Base-by-base conservation (phyloP, 2,113 vertebrate species). In the Perca fluviatilis region DNA sequence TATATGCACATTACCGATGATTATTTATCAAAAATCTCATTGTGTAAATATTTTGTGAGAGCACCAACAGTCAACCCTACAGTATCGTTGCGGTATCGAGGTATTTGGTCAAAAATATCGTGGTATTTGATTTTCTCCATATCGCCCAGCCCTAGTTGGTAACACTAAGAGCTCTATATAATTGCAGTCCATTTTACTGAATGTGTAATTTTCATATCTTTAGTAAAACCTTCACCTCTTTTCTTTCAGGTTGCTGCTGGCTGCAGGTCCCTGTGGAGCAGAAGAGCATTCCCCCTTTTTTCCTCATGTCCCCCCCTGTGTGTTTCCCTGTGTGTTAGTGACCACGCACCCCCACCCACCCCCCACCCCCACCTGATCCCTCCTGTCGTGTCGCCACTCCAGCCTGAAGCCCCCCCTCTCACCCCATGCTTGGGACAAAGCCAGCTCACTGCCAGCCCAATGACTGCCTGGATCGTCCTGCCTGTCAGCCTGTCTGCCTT, bases 381-480 rank as follows among this genome's bases (percentile, higher is more conserved):
- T 77, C 70, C 76, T 30, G 82, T 90, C 21, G 83, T 87, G 87
- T 89, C 57, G 50, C 90, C 83, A 56, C 86, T 84, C 85, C 83
- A 56, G 78, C 74, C 89, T 73, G 50, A 86, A 91, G 87, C 92
- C 54, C 73, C 73, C 93, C 89, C 82, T 89, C 88, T 91, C 92
- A 92, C 85, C 93, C 92, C 95, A 96, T 96, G 95, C 94, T 95
- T 89, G 93, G 95, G 90, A 94, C 90, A 90, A 82, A 83, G 87
- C 89, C 93, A 88, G 91, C 93, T 92, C 95, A 94, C 94, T 91
- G 93, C 91, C 95, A 95, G 94, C 95, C 96, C 96, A 95, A 98
- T 98, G 97, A 98, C 97, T 95, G 97, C 96, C 96, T 98, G 97
- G 97, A 97, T 97, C 92, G 94, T 98, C 93, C 96, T 98, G 84